These are phyloP conservation scores for Galeopsomyia nigrocyanea DNA, from an alignment of 2,888 invertebrate genomes.

Conservation along the genomic window DNA sequence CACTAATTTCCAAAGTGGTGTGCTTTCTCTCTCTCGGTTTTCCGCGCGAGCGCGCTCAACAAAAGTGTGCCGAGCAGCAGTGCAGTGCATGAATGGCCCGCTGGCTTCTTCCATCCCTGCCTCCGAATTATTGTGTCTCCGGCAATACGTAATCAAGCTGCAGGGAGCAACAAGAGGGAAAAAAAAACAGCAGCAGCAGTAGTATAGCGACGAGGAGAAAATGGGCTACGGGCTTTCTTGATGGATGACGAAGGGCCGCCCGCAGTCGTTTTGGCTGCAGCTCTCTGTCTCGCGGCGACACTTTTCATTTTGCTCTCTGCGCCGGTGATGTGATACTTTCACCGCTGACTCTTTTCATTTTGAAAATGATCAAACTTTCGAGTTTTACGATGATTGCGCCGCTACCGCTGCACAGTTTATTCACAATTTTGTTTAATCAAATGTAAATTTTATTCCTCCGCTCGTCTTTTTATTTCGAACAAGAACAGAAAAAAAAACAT, in stretches of 20 bases:
- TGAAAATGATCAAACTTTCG: too few relatives aligned
- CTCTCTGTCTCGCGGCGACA: slow-evolving; percentile 2
- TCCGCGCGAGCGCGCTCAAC: slow-evolving; percentile 26
- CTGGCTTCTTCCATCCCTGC: background rate
- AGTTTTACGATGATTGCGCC: too few relatives aligned
- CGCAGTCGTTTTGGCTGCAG: background rate
- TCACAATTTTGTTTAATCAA: too few relatives aligned
- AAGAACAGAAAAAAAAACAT: too few relatives aligned
- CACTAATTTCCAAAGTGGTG: slow-evolving; percentile 62
- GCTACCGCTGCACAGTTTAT: too few relatives aligned
- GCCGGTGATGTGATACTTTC: too few relatives aligned
- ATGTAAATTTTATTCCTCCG: too few relatives aligned
- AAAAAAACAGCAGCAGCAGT: background rate
- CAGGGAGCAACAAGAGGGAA: background rate
- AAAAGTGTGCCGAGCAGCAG: slow-evolving; percentile 9
- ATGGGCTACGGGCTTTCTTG: background rate
- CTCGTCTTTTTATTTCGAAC: too few relatives aligned
- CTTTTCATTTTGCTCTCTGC: background rate
- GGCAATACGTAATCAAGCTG: slow-evolving; percentile 20
- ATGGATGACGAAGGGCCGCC: background rate
- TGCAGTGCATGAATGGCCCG: slow-evolving; percentile 14
- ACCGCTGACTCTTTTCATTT: too few relatives aligned
- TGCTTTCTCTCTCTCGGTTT: slow-evolving; percentile 49
- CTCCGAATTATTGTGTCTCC: slow-evolving; percentile 30
- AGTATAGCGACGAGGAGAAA: background rate